A percentile compares a stretch with the other conserved stretches of the same genome.
These are phyloP conservation scores for Papilio gigon DNA, from an alignment of 2,888 invertebrate genomes.

Conservation along the genomic window DNA sequence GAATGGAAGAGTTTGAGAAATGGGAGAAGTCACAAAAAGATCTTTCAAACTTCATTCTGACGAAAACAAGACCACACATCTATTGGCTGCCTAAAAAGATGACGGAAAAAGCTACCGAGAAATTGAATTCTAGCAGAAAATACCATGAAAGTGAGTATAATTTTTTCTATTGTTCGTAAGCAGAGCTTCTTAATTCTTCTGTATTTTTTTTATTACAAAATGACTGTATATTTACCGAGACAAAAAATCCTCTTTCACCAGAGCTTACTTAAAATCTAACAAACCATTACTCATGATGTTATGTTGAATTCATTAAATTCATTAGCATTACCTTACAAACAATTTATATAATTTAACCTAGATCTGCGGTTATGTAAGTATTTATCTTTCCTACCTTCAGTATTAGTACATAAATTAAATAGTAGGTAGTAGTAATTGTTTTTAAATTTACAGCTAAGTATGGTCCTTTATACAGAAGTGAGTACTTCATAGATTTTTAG, in stretches of 20 bases:
- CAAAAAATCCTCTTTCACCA: not conserved
- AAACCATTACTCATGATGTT: not conserved
- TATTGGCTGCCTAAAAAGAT: constrained; percentile 94
- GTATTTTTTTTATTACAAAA: no score
- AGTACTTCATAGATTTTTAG: constrained; percentile 52
- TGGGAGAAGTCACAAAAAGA: constrained; percentile 90
- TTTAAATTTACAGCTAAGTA: constrained; percentile 65
- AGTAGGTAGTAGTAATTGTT: constrained; percentile 18
- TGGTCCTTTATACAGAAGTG: constrained; percentile 67
- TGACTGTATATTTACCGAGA: not conserved
- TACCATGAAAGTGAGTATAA: constrained; percentile 84
- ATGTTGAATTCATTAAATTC: not conserved
- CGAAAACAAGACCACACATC: constrained; percentile 92
- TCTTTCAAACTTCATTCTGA: constrained; percentile 91
- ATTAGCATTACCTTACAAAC: not conserved
- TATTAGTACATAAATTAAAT: not conserved
- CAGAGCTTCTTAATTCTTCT: no score
- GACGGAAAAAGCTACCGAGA: constrained; percentile 85
- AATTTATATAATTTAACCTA: not conserved
- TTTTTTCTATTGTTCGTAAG: not conserved
- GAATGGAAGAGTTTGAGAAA: constrained; percentile 92
- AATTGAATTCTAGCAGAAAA: constrained; percentile 84
- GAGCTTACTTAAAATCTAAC: constrained; percentile 14
- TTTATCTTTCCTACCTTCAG: not conserved
- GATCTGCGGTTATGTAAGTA: not conserved